Base-by-base conservation (phyloP, 2,888 invertebrate genomes). In the Metalampra italica region DNA sequence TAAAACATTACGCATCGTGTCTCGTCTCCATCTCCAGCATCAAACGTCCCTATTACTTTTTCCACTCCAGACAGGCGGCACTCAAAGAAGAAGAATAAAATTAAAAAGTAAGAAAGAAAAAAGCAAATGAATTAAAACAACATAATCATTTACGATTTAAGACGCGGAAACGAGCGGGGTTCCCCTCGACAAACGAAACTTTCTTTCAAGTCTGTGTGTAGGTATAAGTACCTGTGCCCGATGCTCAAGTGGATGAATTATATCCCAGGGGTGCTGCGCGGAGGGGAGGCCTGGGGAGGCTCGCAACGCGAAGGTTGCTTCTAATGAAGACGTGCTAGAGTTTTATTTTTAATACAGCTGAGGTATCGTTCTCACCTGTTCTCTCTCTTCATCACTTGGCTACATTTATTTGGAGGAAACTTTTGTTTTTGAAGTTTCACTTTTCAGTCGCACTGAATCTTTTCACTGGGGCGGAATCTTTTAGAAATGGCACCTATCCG, bases 91-190 rank as follows among this genome's bases (percentile, higher is more conserved):
- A 74, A 78, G 71, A 74, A 78, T 70, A 63, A 78, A 83, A 79
- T 72, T 73, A 81, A 39, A 81, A 83, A 75, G 71, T 70, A 79
- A 75, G 68, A 74, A 64, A 78, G 68, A 75, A 78, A 78, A 78
- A 85, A 86, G 85, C 85, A 82, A 87, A 86, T 82, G 82, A 87
- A 87, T 88, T 85, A 87, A 87, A 87, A 86, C 81, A 88, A 87
- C 85, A 86, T 85, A 86, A 87, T 87, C 80, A 82, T 86, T 86
- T 83, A 85, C 78, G 83, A 81, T 82, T 83, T 80, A 82, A 82
- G 82, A 79, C 74, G 72, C 66, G 76, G 77, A 73, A 77, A 77
- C 71, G 75, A 76, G 77, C 70, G 78, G 75, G 67, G 72, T 66
- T 77, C 82, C 83, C 85, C 86, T 84, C 81, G 71, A 68, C 80